Base-by-base conservation (phyloP, 2,113 vertebrate genomes). In the Clarias batrachus region DNA sequence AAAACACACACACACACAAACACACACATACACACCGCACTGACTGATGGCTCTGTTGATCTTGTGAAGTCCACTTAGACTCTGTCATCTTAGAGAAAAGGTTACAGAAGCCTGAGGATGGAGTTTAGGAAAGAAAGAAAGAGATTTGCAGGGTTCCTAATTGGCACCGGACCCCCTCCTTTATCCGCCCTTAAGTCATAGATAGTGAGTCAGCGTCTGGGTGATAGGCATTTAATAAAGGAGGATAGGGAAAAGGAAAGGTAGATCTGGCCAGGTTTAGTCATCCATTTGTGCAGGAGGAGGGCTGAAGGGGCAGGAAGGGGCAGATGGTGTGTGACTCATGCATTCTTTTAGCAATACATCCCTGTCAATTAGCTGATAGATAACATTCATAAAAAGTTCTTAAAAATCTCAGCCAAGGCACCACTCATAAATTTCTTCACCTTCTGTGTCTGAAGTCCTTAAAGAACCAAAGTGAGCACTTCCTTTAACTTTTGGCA, bases 271-370 rank as follows among this genome's bases (percentile, higher is more conserved):
- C 90, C 91, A 90, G 93, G 87, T 88, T 90, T 91, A 93, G 94
- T 91, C 85, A 93, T 89, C 87, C 88, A 90, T 56, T 74, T 56
- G n/a, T 17, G n/a, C 25, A n/a, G 59, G 60, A 85, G 11, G 56
- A 87, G 57, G 83, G 33, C 81, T 81, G 25, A 63, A 92, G 90
- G 92, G 92, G 92, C 83, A 90, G 87, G 85, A 89, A 91, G 91
- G 91, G 93, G 92, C 93, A 94, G 93, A 94, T 94, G 94, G 92
- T 87, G 87, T 89, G 90, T 94, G 93, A 95, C 91, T 95, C 94
- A 94, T 88, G 88, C 89, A 87, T 87, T 89, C 87, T 91, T 88
- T 83, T 70, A 86, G 81, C 57, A 63, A 73, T 30, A 62, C 68
- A 30, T 59, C 57, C 56, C 23, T 70, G 60, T 86, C 81, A 80